Conservation (phyloP, 2,797 vertebrate species). For the Dallia pectoralis region DNA sequence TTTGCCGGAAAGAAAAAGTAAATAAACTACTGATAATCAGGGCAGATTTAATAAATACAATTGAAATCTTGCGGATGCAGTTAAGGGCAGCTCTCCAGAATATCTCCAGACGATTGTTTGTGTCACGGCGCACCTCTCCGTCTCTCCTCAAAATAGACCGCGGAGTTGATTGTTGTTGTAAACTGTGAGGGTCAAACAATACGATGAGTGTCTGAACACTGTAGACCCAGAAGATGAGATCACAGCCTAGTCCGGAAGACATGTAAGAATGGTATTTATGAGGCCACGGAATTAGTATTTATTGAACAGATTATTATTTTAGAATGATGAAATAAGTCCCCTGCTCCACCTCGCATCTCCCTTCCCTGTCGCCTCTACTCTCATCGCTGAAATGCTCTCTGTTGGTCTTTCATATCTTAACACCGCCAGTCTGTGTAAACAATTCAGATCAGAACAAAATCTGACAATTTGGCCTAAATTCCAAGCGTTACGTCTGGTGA, state of each 20-base stretch:
- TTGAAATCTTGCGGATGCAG: constrained; percentile 19
- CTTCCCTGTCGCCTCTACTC: no score
- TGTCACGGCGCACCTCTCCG: constrained; percentile 1
- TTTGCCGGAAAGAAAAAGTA: constrained; percentile 36
- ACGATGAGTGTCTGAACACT: constrained; percentile 4
- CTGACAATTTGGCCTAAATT: no score
- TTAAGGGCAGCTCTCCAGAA: constrained; percentile 2
- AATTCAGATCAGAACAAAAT: no score
- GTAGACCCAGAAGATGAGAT: constrained; percentile 5
- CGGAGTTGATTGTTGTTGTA: constrained; percentile 15
- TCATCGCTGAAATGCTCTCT: no score
- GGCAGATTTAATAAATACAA: constrained; percentile 39
- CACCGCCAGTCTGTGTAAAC: no score
- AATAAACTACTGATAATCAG: constrained; percentile 33
- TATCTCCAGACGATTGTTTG: constrained; percentile 15
- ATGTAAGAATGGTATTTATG: background rate
- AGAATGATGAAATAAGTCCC: no score
- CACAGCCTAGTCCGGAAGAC: background rate
- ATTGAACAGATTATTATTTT: no score
- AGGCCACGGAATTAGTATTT: no score
- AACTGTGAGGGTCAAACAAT: constrained; percentile 14
- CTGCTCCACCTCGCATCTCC: no score
- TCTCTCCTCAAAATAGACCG: constrained; percentile 22
- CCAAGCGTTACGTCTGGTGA: no score
- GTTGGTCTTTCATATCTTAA: no score